Base-by-base conservation (phyloP, 1,140 invertebrate genomes). In the Octopus bimaculoides region DNA sequence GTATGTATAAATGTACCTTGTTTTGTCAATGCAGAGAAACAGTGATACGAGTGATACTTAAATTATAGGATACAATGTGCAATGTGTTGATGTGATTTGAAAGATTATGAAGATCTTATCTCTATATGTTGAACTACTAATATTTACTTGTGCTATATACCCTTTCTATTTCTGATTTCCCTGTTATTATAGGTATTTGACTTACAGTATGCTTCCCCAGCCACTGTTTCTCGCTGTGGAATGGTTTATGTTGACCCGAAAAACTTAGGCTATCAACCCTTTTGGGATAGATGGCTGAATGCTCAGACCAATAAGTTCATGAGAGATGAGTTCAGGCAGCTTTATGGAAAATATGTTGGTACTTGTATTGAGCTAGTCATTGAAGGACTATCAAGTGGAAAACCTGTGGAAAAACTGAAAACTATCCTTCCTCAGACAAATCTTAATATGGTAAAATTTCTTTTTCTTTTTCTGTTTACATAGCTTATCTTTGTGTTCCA, bases 231-330 rank as follows among this genome's bases (percentile, higher is more conserved):
- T 14, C 84, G 90, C 56, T 91, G 90, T 87, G 90, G 90, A 81
- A 91, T 91, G 90, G 90, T 91, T 2, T 91, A 89, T 80, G 90
- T 91, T 10, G 96, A 97, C 86, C 95, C 96, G 0, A 96, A 96
- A 88, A 96, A 96, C 91, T 91, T 98, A 53, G 95, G 95, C 0
- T 96, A 94, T 87, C 91, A 93, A 82, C 95, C 96, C 0, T 97
- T 93, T 89, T 96, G 96, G 94, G 91, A 94, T 66, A 93, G 93
- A 87, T 97, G 94, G 94, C 90, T 89, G 82, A 87, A 84, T 89
- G 79, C 87, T 87, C 81, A 87, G n/a, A 82, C 83, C 10, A 86
- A 69, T 77, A 89, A 88, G 79, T 74, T 81, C 53, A 88, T 89
- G 81, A 83, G 84, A 79, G 89, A 89, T 74, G 84, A 92, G 71